phyloP scores from a whole-genome alignment of 2,888 invertebrate species.

The Orthonevra nobilis region DNA sequence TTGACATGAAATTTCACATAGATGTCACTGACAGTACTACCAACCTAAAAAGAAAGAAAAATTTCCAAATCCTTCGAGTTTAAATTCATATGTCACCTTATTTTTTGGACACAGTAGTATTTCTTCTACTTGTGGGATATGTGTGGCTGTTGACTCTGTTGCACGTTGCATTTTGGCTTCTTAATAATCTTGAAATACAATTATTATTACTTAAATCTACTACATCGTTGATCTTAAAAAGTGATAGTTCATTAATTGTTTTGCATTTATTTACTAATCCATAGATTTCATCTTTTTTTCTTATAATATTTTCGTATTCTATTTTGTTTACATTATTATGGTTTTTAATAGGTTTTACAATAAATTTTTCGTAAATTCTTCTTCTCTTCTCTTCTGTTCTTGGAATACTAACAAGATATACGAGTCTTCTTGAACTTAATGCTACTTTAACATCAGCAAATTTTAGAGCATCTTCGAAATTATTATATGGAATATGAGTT shows the following conservation, averaged over 20 bases:
- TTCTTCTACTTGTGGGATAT: constrained; percentile 10
- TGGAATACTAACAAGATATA: constrained; percentile 49
- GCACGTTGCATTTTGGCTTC: constrained; percentile 2
- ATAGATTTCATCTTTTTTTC: constrained; percentile 22
- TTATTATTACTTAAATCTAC: constrained; percentile 30
- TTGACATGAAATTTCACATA: no score
- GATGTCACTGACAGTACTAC: no score
- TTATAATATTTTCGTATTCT: constrained; percentile 23
- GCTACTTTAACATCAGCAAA: constrained; percentile 51
- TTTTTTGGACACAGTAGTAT: no score
- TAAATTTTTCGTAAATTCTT: constrained; percentile 31
- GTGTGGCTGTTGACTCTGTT: constrained; percentile 7
- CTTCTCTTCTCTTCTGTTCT: constrained; percentile 19
- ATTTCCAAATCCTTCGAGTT: no score
- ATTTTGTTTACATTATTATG: constrained; percentile 32
- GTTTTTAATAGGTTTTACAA: constrained; percentile 34
- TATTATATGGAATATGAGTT: constrained; percentile 36
- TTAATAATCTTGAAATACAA: not conserved
- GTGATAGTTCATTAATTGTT: constrained; percentile 7
- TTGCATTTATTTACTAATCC: constrained; percentile 32
- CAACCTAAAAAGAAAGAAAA: no score
- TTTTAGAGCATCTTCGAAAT: constrained; percentile 56
- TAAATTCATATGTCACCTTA: no score
- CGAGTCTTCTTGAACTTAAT: constrained; percentile 12
- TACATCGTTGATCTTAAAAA: not conserved